These are phyloP conservation scores for Sus cebifrons DNA, from an alignment of 2,797 vertebrate genomes.

Conservation along the genomic window DNA sequence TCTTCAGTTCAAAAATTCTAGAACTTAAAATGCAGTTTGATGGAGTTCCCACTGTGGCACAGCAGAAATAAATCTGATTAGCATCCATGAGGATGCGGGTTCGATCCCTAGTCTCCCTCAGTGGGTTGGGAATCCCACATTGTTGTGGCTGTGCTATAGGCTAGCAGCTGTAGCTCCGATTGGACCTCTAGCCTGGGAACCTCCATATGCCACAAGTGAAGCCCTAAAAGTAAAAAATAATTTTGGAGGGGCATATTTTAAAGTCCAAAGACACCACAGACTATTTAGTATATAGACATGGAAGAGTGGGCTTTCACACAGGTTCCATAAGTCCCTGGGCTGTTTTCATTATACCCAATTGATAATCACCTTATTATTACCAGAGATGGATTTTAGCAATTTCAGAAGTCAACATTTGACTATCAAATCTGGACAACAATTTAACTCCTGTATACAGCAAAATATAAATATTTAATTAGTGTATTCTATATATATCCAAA, in stretches of 20 bases:
- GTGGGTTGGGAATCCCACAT: too few species aligned
- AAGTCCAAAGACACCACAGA: background rate
- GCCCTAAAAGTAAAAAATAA: too few species aligned
- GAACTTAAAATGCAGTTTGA: conserved; percentile 60
- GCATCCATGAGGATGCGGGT: too few species aligned
- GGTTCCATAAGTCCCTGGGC: background rate
- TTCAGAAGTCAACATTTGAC: background rate
- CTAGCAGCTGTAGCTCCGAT: too few species aligned
- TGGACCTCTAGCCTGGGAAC: too few species aligned
- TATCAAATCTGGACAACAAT: background rate
- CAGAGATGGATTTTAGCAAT: conserved; percentile 9
- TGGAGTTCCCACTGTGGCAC: too few species aligned
- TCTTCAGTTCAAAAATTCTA: conserved; percentile 59
- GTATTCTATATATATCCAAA: background rate
- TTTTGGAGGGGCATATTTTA: background rate
- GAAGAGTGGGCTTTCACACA: background rate
- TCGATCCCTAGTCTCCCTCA: too few species aligned
- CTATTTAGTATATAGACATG: background rate
- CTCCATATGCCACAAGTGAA: too few species aligned
- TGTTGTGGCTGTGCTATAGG: too few species aligned
- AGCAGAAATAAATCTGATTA: too few species aligned
- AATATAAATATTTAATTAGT: conserved; percentile 21
- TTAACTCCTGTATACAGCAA: background rate
- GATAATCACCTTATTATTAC: background rate
- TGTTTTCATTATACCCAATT: background rate